Conservation (phyloP, 2,113 vertebrate genomes). For the Cinclus cinclus region DNA sequence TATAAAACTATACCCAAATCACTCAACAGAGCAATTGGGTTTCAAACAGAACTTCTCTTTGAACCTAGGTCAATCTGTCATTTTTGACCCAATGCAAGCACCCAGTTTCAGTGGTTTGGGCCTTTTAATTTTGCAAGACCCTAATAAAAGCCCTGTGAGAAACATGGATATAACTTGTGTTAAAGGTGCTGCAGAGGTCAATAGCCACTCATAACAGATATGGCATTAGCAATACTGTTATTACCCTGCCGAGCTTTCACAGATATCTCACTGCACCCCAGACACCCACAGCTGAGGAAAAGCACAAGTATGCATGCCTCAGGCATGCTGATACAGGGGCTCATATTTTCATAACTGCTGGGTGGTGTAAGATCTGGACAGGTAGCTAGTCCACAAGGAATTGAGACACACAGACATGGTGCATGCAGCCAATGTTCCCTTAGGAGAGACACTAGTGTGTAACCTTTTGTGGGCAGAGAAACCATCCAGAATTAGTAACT, state of each 20-base stretch:
- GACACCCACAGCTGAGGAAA: background rate
- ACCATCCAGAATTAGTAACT: background rate
- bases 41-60: background rate
- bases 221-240: background rate
- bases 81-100: background rate
- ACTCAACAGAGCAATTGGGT: background rate
- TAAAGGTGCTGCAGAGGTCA: background rate
- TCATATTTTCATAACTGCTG: background rate
- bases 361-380: background rate
- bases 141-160: background rate
- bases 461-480: background rate
- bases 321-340: background rate
- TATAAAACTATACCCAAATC: background rate
- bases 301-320: background rate
- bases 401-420: background rate
- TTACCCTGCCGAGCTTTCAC: background rate
- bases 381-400: background rate
- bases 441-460: background rate
- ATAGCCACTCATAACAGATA: background rate
- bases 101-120: background rate
- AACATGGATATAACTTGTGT: fast-evolving
- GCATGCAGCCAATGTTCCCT: background rate
- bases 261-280: background rate
- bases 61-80: background rate
- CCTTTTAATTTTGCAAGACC: background rate